Conservation (phyloP, 2,113 vertebrate genomes). For the Passerina amoena region DNA sequence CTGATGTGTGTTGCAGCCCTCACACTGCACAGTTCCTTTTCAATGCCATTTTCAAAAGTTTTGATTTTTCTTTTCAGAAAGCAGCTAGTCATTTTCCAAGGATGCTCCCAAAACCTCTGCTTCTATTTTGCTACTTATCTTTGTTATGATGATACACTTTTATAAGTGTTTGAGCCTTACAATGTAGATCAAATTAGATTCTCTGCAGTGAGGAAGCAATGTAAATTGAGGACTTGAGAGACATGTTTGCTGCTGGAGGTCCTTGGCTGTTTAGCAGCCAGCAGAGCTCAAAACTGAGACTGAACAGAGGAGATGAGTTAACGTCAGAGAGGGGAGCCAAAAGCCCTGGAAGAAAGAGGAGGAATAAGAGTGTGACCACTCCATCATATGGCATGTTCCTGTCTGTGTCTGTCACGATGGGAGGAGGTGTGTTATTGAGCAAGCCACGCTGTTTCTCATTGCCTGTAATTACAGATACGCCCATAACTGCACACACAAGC, state of each 20-base stretch:
- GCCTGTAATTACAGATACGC: neutral
- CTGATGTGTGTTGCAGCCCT: neutral
- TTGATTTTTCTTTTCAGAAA: neutral
- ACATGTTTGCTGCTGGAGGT: neutral
- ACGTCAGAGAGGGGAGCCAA: neutral
- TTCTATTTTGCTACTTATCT: neutral
- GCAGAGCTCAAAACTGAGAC: neutral
- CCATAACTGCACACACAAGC: neutral
- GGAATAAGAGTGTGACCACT: neutral
- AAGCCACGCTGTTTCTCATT: neutral
- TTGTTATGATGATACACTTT: neutral
- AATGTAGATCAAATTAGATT: neutral
- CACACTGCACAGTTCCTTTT: neutral
- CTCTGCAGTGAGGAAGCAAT: neutral
- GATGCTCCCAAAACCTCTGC: neutral
- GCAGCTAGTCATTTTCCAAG: neutral
- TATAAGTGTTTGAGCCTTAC: neutral
- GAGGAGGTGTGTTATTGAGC: neutral
- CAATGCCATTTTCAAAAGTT: neutral
- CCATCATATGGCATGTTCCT: neutral
- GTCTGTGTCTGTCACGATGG: neutral
- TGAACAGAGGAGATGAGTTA: neutral
- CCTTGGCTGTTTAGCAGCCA: neutral
- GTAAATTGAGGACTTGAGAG: neutral
- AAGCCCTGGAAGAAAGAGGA: neutral